phyloP scores from a whole-genome alignment of 2,888 invertebrate genomes.

The Apodemia mormo region DNA sequence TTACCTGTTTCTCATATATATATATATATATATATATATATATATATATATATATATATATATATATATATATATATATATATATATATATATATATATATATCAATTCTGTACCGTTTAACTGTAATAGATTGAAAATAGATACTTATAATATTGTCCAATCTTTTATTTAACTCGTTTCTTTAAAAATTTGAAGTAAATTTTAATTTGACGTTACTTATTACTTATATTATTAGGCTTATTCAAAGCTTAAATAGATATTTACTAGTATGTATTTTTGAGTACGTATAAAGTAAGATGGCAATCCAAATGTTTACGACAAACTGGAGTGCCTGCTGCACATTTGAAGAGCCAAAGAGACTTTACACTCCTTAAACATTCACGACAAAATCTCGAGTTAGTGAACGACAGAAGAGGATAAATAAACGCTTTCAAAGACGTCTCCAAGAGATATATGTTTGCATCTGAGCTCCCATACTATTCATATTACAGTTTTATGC shows the following conservation, averaged over 20 bases:
- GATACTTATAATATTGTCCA: too few species aligned
- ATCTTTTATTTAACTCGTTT: too few species aligned
- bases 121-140: too few species aligned
- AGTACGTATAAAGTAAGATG: not conserved
- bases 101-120: too few species aligned
- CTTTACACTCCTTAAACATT: slow-evolving; percentile 3
- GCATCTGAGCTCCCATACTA: not conserved
- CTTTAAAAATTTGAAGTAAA: not conserved
- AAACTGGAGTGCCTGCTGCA: not conserved
- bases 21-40: too few species aligned
- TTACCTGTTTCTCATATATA: too few species aligned
- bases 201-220: not conserved
- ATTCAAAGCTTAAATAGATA: not conserved
- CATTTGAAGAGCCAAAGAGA: not conserved
- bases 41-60: too few species aligned
- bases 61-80: too few species aligned
- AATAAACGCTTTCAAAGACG: slow-evolving; percentile 1
- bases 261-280: not conserved
- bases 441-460: not conserved
- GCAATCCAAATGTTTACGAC: not conserved
- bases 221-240: not conserved
- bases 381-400: not conserved
- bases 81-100: too few species aligned
- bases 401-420: not conserved
- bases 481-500: slow-evolving; percentile 1